Evolutionary conservation across 2,113 vertebrate species (phyloP), one percentile per base, ranked within the genome.

Genomic region (Pelobates fuscus): DNA sequence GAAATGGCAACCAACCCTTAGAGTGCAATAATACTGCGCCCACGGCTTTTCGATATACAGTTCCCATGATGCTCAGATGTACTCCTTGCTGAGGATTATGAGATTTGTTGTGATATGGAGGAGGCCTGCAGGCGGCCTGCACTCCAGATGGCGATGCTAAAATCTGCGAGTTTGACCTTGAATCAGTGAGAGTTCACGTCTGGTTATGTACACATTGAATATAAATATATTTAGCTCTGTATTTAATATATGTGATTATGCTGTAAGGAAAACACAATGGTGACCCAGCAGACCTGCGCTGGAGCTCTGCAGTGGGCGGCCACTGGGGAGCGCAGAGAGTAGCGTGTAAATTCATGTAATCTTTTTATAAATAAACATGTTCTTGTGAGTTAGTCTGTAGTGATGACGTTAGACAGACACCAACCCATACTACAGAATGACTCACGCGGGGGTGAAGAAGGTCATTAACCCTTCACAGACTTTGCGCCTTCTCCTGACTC

Each of bases 281-380:
- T 15, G 54, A 32, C 24, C 29, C 24, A 10, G 44, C 3, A 26
- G 37, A 55, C 41, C 30, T 12, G 17, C 37, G 49, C 18, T 8
- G 54, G 54, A 18, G 27, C 26, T 49, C 3, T 18, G 49, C 25
- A 26, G 18, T 15, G 27, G 52, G 46, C 18, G 15, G 70, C 55
- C 60, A 54, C 70, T 2, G 7, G 60, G 70, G 70, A 73, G 30
- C n/a, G 68, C 26, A 37, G 70, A 72, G 70, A 71, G 70, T 63
- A 71, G 70, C 59, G 25, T 52, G 59, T 62, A 52, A 62, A 8
- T 25, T 25, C 54, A n/a, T 64, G 60, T 73, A 64, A 73, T 73
- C 70, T 64, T 3, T 73, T 63, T 73, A 30, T 73, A 73, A 73
- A 73, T 73, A 73, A 73, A 73, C 60, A 72, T 23, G 70, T 72